These are phyloP conservation scores for Saccostrea echinata DNA, from an alignment of 1,140 invertebrate genomes.

Conservation along the genomic window DNA sequence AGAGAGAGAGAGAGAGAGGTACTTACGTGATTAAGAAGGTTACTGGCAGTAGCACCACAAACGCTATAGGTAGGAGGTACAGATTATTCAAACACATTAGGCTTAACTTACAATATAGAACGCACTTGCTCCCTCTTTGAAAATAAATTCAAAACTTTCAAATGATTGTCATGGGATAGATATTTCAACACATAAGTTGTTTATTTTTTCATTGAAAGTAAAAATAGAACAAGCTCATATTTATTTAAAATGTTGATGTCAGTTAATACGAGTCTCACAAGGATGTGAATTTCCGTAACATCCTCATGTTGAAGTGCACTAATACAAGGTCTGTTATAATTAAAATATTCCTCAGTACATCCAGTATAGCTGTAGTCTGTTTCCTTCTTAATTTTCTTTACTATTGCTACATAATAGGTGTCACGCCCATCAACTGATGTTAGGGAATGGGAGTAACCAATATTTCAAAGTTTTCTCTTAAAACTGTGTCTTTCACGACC, in stretches of 20 bases:
- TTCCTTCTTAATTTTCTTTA: no score
- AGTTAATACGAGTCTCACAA: not conserved
- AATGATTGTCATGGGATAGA: not conserved
- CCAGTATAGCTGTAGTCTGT: no score
- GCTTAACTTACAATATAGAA: not conserved
- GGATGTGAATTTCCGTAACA: not conserved
- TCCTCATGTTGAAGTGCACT: not conserved
- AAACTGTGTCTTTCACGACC: no score
- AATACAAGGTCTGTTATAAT: no score
- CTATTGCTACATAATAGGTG: no score
- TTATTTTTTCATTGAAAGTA: not conserved
- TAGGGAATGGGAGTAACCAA: no score
- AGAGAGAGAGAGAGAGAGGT: constrained; percentile 11
- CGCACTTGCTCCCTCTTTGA: not conserved
- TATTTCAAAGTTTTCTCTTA: no score
- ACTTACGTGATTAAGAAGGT: constrained; percentile 64
- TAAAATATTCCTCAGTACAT: no score
- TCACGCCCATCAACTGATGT: no score
- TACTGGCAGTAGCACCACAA: constrained; percentile 54
- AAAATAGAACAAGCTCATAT: not conserved
- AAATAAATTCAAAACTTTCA: not conserved
- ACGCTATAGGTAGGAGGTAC: constrained; percentile 39
- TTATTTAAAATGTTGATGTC: not conserved
- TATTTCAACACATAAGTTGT: not conserved
- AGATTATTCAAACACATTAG: not conserved